Evolutionary conservation across 2,888 invertebrate species (phyloP), one percentile per base, ranked within the genome.

Genomic region (Rosalia funebris): DNA sequence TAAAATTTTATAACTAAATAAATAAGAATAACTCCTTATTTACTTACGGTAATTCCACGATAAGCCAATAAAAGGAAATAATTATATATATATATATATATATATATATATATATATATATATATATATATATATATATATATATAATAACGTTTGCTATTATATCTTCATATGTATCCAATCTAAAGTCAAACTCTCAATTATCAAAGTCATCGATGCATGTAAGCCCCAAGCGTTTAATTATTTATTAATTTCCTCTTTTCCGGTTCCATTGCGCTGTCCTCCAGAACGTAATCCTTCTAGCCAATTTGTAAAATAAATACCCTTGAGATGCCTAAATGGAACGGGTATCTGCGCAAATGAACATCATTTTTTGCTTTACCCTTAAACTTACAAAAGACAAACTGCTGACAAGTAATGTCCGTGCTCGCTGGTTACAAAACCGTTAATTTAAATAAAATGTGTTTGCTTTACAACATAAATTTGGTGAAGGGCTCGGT

Each of bases 211-310:
- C 72, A 69, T 71, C 72, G 71, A 71, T 71, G 74, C 73, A 71
- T 73, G 65, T 64, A 57, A 68, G 63, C 69, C 69, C 71, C 62
- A 66, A 70, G 71, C 71, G 65, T 66, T 73, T 72, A 75, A 74
- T 75, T 73, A 75, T 73, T 75, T 75, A 75, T 74, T 74, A 75
- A 75, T 74, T 75, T 75, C 71, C 73, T 69, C 66, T 67, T 67
- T 72, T 71, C 69, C 68, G 66, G 65, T 48, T 61, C 62, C 61
- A 65, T 56, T 50, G 59, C 59, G 54, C 52, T 48, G 48, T n/a
- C 34, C n/a, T n/a, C 12, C n/a, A 19, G 19, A 5, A n/a, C n/a
- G 25, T 45, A 25, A 45, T 45, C 45, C 31, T 25, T 31, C 45
- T 15, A 14, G 31, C 31, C 31, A 45, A 31, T 45, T 31, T 45